Evolutionary conservation across 2,797 vertebrate genomes (phyloP), one percentile per base, ranked within the genome.

Genomic region (Tenualosa thibaudeaui): DNA sequence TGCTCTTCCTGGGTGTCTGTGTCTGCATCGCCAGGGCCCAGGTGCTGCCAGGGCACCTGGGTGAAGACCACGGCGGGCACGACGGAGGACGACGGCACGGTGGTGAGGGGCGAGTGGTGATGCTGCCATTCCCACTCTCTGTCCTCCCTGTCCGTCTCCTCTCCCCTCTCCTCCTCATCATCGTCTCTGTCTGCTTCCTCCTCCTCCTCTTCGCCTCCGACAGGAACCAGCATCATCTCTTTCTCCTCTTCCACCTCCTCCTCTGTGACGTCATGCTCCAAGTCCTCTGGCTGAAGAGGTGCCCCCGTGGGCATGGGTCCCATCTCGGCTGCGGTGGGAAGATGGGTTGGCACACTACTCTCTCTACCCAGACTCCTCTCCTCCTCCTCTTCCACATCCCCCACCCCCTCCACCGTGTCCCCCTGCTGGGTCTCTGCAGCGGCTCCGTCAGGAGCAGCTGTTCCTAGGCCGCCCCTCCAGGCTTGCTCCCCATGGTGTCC

Each of bases 61-160:
- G 94, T 93, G 88, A 94, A 90, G 83, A 90, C 82, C 0, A 88
- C 62, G 4, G 91, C 90, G 0, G 91, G 88, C 49, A 89, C 82
- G 62, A 86, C 86, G 1, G 82, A 88, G 22, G 88, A 87, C 0
- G 92, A 86, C 3, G 91, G 89, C 17, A 89, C 89, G 0, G 91
- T 92, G 81, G 91, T 94, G 81, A 94, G 90, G 0, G 91, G 91
- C 56, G 89, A 12, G 31, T 92, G 88, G 65, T 65, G 89, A 0
- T 46, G 71, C 37, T 13, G 12, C 10, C 40, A 17, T 15, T 5
- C 37, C 43, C 86, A 83, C 56, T 84, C 81, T 50, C 43, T 81
- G 17, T 84, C 85, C 84, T 84, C 84, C 51, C 46, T 82, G 85
- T 83, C 68, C 68, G 15, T 40, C 68, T 71, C 68, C 68, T 40